Evolutionary conservation across 2,888 invertebrate species (phyloP).

Genomic region (Furcula furcula): DNA sequence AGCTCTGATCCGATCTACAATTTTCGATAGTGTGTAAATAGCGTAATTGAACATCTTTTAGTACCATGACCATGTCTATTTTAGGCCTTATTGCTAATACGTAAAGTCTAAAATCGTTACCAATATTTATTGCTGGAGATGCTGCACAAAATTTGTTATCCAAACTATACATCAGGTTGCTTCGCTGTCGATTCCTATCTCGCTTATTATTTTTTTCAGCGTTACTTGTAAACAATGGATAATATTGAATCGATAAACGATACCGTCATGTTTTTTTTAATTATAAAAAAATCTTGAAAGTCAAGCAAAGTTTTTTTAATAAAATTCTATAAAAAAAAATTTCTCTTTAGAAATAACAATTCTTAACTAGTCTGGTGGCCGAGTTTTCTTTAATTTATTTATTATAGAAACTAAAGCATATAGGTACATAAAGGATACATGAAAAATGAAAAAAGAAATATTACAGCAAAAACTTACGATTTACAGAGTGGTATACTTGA

Average conservation of each 20-base stretch:
- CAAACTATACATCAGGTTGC: conserved; percentile 19
- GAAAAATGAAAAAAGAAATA: no score
- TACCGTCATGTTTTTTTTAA: conserved; percentile 12
- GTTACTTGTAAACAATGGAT: conserved; percentile 27
- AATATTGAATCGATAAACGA: conserved; percentile 25
- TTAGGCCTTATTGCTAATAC: neutral
- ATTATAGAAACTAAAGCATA: no score
- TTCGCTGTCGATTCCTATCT: conserved; percentile 33
- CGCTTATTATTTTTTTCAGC: conserved; percentile 28
- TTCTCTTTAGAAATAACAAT: no score
- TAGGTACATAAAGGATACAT: no score
- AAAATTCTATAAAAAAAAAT: no score
- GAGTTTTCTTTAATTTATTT: no score
- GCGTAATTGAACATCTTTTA: conserved; percentile 41
- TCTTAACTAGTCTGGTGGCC: no score
- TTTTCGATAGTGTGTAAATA: conserved; percentile 62
- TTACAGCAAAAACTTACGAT: no score
- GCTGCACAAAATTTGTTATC: conserved; percentile 21
- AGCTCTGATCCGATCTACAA: conserved; percentile 51
- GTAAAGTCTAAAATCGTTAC: neutral
- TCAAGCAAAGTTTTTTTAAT: no score
- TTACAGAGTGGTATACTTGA: no score
- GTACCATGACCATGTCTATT: neutral
- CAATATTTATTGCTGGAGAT: neutral
- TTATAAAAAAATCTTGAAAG: conserved; percentile 13